Evolutionary conservation across 1,140 invertebrate genomes (phyloP), one percentile per base, ranked within the genome.

Genomic region (Drosophila kikkawai): DNA sequence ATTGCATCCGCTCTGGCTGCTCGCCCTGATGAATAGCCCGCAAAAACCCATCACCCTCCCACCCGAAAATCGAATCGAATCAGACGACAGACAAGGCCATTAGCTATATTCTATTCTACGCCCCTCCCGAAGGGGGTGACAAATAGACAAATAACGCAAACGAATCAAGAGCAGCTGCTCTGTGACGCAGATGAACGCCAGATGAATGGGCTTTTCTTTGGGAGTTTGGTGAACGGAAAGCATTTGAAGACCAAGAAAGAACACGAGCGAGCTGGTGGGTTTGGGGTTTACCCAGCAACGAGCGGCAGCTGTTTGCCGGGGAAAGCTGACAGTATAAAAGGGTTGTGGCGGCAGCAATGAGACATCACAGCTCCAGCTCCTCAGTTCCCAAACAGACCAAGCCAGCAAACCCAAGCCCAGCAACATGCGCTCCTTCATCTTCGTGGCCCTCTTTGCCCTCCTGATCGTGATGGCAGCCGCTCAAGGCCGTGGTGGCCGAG

Each of bases 101-200:
- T 73, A 73, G 67, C 68, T 12, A 60, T 34, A 29, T 6, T 6
- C 5, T 29, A 44, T 57, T 32, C 69, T 12, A 45, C 12, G 26
- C n/a, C 15, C 34, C 15, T 37, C 17, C 13, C 29, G 2, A 6
- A 5, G 12, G 56, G 56, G 66, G 44, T 50, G 67, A 71, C 69
- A 74, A 74, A 74, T 60, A 73, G 68, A 73, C 68, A 73, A 73
- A 34, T 59, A 71, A 60, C 26, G 55, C 58, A 73, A 73, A 32
- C 68, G 36, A 73, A 73, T 74, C 68, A 73, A 74, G 32, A 74
- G 44, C 70, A 74, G 70, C 70, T 59, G 66, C 36, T 73, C 55
- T 59, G 45, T 74, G 70, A 73, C 70, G 70, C 70, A 50, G 42
- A 39, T 29, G 34, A 34, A 39, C 32, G 45, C 9, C 69, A 53